A percentile compares a stretch with the other conserved stretches of the same genome.
These are phyloP conservation scores for Pristionchus pacificus DNA, from an alignment of 1,140 invertebrate species.

Conservation along the genomic window DNA sequence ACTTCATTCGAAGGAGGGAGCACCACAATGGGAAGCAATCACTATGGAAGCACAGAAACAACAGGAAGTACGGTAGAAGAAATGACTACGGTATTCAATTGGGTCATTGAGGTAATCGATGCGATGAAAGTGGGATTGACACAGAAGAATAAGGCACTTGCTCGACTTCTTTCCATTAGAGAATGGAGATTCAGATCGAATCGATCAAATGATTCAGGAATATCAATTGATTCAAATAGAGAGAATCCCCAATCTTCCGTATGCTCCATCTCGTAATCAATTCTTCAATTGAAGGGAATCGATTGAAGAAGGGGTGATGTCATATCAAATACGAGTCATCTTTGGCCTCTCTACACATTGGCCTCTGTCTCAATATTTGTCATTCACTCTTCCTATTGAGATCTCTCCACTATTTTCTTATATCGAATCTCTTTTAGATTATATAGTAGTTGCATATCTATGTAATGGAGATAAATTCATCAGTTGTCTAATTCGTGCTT, in stretches of 20 bases:
- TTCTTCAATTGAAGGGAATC: too few species aligned
- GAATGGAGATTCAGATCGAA: neutral
- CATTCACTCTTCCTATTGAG: too few species aligned
- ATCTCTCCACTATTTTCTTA: too few species aligned
- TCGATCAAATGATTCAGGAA: neutral
- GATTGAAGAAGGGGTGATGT: too few species aligned
- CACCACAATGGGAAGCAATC: constrained; percentile 28
- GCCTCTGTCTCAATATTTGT: too few species aligned
- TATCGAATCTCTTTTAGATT: too few species aligned
- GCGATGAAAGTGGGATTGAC: neutral
- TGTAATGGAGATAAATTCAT: too few species aligned
- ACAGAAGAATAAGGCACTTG: neutral
- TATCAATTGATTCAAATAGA: neutral
- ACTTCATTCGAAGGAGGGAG: constrained; percentile 27
- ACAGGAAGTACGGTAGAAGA: neutral
- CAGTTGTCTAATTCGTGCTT: too few species aligned
- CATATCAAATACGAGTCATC: too few species aligned
- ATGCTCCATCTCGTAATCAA: neutral
- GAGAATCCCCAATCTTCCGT: neutral
- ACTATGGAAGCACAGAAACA: constrained; percentile 11
- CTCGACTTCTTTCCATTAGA: neutral
- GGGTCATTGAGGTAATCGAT: neutral
- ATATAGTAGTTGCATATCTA: too few species aligned
- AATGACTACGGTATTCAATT: neutral
- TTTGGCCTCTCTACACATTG: too few species aligned